Evolutionary conservation across 1,140 invertebrate species (phyloP), one percentile per base, ranked within the genome.

Genomic region (Nasonia vitripennis): DNA sequence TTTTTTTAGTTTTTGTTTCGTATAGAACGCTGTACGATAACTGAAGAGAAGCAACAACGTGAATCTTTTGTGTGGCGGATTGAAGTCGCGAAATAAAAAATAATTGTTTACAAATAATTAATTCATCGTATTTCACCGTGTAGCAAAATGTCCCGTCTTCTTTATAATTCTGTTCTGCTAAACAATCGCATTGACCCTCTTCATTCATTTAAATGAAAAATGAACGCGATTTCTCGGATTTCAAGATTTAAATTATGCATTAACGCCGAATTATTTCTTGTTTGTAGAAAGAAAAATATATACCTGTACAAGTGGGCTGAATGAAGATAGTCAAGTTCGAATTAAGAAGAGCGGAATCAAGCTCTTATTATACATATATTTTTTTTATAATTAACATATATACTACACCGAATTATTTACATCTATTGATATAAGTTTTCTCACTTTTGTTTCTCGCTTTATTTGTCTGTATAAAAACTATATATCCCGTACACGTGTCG

Each of bases 391-490:
- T 68, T 41, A 79, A 79, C 78, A 79, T 68, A 79, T 68, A 79
- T 45, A 78, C 55, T 79, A 79, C 78, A 79, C 55, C 55, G 20
- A 79, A 34, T 34, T 79, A 67, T 67, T 79, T 79, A 67, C 55
- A 79, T 79, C 34, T 79, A 79, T 31, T 27, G 20, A 48, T 31
- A 79, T 79, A 68, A 79, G 51, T 79, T 79, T 62, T 79, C 78
- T 79, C 78, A 79, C 78, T 79, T 79, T 79, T 67, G n/a, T 67
- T 79, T 37, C 34, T 79, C 31, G 45, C 20, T 78, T 27, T 78
- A 23, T 48, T 78, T 23, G 9, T 78, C 37, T 78, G 77, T 79
- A 79, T 79, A 79, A 79, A 79, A 79, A 68, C 51, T 79, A 79
- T 79, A 79, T 79, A 79, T 68, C 34, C 55, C 31, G 10, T 34